Evolutionary conservation across 2,888 invertebrate genomes (phyloP), one percentile per base, ranked within the genome.

Genomic region (Chouioia cunea): DNA sequence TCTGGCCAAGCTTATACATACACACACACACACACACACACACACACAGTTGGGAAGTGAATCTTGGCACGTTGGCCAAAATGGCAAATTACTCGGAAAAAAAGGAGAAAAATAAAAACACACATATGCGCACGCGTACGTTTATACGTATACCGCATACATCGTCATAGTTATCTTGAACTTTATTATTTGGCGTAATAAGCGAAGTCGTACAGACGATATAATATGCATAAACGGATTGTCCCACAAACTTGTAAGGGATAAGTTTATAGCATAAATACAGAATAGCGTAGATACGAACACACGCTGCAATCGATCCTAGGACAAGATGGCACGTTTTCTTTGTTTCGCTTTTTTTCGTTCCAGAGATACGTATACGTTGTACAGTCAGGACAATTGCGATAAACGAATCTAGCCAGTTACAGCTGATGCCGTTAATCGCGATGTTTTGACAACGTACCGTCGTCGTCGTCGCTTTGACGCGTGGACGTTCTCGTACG

Each of bases 231-330:
- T 85, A 85, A 85, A 84, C 76, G 84, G 85, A 85, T 85, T 85
- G 84, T 84, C 84, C 84, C 82, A 84, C 82, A 81, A 85, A 85
- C 83, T 84, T 84, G 82, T 83, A 83, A 82, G 84, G 83, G 81
- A 84, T 84, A 84, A 84, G 82, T 84, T 84, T 83, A 12, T 10
- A 46, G 2, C 18, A 10, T 15, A 56, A 23, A 27, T n/a, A 56
- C n/a, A 27, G 53, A 20, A 23, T 3, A 10, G 36, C n/a, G 50
- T n/a, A 15, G 18, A 15, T 48, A 4, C 48, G 48, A 48, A 15
- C 4, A n/a, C 48, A 16, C 2, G 50, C 50, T 50, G n/a, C n/a
- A 16, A 18, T 50, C n/a, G 16, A n/a, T 50, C 16, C 18, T 12
- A 4, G 10, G 48, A n/a, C n/a, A n/a, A n/a, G n/a, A n/a, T n/a